These are phyloP conservation scores for Drosophila neotestacea DNA, from an alignment of 2,888 invertebrate species.

Conservation along the genomic window DNA sequence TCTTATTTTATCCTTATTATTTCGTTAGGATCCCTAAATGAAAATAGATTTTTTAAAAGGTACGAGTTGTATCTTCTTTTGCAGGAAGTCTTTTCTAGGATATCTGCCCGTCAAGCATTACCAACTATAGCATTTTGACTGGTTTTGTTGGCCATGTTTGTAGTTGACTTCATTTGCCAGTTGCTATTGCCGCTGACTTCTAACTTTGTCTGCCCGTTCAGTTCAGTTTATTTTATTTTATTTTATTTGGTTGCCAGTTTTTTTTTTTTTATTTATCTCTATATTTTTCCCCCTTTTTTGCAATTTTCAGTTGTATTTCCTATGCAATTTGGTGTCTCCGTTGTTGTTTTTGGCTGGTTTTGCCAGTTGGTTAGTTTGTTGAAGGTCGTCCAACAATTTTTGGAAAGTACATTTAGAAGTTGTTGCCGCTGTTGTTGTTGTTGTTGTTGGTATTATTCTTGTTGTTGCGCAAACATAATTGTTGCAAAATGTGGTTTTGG, in stretches of 20 bases:
- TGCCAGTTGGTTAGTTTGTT: constrained; percentile 52
- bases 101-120: neutral
- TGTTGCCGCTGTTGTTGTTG: constrained; percentile 34
- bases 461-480: constrained; percentile 64
- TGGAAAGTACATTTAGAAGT: constrained; percentile 75
- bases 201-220: constrained; percentile 58
- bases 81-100: neutral
- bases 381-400: constrained; percentile 71
- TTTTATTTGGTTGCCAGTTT: constrained; percentile 36
- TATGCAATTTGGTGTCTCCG: constrained; percentile 55
- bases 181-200: constrained; percentile 49
- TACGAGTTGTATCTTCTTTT: no score
- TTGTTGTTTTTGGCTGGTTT: constrained; percentile 55
- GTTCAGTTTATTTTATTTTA: constrained; percentile 27
- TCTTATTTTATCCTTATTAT: no score
- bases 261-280: constrained; percentile 22
- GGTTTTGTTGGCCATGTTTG: constrained; percentile 28
- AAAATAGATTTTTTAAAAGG: no score
- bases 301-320: constrained; percentile 54
- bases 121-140: neutral
- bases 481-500: constrained; percentile 68
- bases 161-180: constrained; percentile 59
- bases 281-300: constrained; percentile 2
- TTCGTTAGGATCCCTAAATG: no score
- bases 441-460: constrained; percentile 10